Percentiles rank a stretch among this genome's conserved stretches.
Conservation (phyloP, 2,113 vertebrate species). For the Mustelus asterias region DNA sequence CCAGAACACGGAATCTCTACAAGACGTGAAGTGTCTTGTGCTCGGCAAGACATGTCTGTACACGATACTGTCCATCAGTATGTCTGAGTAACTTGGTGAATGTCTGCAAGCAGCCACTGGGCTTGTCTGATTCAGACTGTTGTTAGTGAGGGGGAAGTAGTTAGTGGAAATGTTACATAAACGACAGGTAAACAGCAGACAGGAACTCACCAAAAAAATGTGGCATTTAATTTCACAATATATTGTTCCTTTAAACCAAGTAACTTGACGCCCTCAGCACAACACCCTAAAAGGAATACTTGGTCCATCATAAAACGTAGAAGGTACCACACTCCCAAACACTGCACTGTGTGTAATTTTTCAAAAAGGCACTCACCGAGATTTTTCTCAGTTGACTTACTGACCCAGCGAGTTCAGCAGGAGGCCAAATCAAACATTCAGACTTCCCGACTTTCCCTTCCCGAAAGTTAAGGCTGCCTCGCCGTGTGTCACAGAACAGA, state of each 20-base stretch:
- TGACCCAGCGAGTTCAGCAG: neutral
- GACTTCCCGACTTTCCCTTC: neutral
- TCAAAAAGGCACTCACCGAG: neutral
- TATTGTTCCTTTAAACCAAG: neutral
- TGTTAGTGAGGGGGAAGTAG: neutral
- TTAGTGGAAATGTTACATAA: neutral
- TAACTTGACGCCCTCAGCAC: neutral
- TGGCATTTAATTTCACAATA: neutral
- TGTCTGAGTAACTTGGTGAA: neutral
- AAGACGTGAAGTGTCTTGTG: neutral
- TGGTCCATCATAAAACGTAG: neutral
- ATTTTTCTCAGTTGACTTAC: neutral
- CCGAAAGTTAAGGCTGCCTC: neutral
- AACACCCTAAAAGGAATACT: neutral
- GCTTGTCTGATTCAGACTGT: neutral
- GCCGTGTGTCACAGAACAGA: neutral
- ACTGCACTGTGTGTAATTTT: neutral
- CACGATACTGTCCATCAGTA: neutral
- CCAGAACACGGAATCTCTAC: neutral
- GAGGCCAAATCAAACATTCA: no score
- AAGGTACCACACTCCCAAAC: neutral
- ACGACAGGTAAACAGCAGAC: neutral
- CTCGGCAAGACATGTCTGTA: neutral
- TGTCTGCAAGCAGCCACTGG: neutral
- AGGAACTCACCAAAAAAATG: neutral